Evolutionary conservation across 2,797 vertebrate species (phyloP).

Genomic region (Enteromius thamalakanensis): DNA sequence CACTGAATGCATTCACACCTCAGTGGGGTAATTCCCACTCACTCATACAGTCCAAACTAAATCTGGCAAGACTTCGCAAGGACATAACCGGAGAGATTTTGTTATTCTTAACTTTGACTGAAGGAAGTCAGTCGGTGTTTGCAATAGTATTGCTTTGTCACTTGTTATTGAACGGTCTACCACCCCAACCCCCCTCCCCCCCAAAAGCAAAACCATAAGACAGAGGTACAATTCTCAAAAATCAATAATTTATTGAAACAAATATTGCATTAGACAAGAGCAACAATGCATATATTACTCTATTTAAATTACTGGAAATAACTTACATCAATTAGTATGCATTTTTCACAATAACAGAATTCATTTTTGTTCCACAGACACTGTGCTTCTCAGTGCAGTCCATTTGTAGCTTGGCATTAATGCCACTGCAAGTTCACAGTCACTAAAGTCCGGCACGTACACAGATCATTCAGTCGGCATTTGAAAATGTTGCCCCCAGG

Average conservation of each 20-base stretch:
- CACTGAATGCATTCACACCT: neutral
- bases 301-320: conserved; percentile 61
- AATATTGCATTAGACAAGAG: conserved; percentile 49
- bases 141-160: neutral
- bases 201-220: conserved; percentile 59
- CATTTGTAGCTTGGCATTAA: conserved; percentile 26
- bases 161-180: neutral
- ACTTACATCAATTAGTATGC: conserved; percentile 53
- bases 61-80: neutral
- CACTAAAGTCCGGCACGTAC: conserved; percentile 25
- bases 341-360: conserved; percentile 28
- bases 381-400: conserved; percentile 41
- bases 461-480: conserved; percentile 12
- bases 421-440: conserved; percentile 31
- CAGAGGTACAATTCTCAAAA: conserved; percentile 47
- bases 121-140: neutral
- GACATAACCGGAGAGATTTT: neutral
- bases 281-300: conserved; percentile 66
- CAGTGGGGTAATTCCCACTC: neutral
- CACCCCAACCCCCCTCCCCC: neutral
- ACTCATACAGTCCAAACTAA: neutral
- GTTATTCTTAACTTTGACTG: neutral
- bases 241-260: conserved; percentile 73
- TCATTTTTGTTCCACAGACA: conserved; percentile 37
- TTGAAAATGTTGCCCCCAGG: neutral